phyloP scores from a whole-genome alignment of 2,113 vertebrate genomes.

The Agapornis roseicollis region DNA sequence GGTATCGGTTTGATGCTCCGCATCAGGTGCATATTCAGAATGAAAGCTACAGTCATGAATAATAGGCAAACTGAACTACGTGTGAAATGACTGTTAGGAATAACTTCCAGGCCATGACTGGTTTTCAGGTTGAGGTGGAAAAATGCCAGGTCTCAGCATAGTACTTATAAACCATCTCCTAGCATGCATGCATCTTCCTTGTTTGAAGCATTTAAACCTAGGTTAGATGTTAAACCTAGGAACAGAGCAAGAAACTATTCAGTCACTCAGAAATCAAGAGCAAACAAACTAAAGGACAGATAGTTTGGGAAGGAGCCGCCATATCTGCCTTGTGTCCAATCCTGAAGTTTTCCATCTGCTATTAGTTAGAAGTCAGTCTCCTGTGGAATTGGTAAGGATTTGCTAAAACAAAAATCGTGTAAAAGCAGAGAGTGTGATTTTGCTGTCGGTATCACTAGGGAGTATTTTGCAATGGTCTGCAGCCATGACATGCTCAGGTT shows the following conservation, averaged over 20 bases:
- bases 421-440: not conserved
- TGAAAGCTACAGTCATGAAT: not conserved
- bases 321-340: not conserved
- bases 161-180: not conserved
- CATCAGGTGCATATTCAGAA: not conserved
- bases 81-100: slow-evolving; percentile 14
- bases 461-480: not conserved
- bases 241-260: not conserved
- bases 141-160: not conserved
- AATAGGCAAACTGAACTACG: not conserved
- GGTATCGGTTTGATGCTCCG: not conserved
- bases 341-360: not conserved
- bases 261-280: not conserved
- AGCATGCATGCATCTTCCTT: not conserved
- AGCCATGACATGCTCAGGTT: not conserved
- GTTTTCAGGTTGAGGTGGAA: slow-evolving; percentile 8
- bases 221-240: not conserved
- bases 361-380: not conserved
- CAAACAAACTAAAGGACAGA: not conserved
- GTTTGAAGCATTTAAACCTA: not conserved
- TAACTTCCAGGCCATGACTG: not conserved
- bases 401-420: not conserved
- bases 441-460: not conserved
- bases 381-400: not conserved
- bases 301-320: not conserved